Percentiles rank a stretch among this genome's conserved stretches.
phyloP scores from a whole-genome alignment of 2,888 invertebrate genomes.

The Phanerotoma sp. region DNA sequence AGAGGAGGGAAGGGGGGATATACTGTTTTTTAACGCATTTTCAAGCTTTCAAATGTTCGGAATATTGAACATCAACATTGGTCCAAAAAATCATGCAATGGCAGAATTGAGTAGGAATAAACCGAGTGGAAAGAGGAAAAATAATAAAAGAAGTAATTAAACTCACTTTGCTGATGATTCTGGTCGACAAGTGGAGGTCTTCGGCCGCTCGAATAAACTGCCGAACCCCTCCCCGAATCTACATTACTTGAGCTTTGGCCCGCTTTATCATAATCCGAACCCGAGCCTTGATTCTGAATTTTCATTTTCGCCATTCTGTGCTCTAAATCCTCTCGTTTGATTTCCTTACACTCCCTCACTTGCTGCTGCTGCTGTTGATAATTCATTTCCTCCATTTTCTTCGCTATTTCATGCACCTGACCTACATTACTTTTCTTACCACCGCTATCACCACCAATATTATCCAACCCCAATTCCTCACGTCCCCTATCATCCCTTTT shows the following conservation, averaged over 20 bases:
- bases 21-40: no score
- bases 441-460: conserved; percentile 25
- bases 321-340: conserved; percentile 48
- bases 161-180: conserved; percentile 47
- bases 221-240: conserved; percentile 79
- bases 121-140: no score
- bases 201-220: conserved; percentile 75
- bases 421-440: conserved; percentile 30
- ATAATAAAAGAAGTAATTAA: no score
- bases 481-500: conserved; percentile 47
- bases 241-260: conserved; percentile 74
- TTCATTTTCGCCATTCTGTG: conserved; percentile 50
- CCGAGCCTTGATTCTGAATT: conserved; percentile 52
- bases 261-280: conserved; percentile 72
- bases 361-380: conserved; percentile 26
- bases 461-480: conserved; percentile 38
- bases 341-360: conserved; percentile 37
- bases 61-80: no score
- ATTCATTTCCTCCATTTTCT: conserved; percentile 39
- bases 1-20: no score
- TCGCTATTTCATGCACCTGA: conserved; percentile 36
- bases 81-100: no score
- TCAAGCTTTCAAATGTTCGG: no score
- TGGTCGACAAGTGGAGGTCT: conserved; percentile 60
- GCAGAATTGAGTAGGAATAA: no score